phyloP scores from a whole-genome alignment of 2,113 vertebrate species.

The Sisor rabdophorus region DNA sequence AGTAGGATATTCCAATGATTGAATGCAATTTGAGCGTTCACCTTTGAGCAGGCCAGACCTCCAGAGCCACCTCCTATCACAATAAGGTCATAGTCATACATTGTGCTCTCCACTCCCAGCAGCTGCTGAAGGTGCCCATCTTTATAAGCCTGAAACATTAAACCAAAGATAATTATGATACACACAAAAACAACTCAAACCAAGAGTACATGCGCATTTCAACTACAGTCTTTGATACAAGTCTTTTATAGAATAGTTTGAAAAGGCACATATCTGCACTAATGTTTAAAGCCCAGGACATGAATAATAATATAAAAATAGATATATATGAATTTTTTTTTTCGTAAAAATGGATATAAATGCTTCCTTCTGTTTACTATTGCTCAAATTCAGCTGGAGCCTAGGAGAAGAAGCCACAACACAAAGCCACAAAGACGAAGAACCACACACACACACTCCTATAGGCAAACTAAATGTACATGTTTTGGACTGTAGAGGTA shows the following conservation, averaged over 20 bases:
- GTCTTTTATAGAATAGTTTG: constrained; percentile 16
- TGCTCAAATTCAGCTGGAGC: no score
- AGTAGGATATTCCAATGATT: background rate
- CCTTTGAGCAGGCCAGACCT: constrained; percentile 94
- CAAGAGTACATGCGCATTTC: constrained; percentile 40
- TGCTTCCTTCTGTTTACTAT: background rate
- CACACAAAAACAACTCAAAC: constrained; percentile 21
- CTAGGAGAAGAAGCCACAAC: no score
- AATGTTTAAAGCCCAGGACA: constrained; percentile 1
- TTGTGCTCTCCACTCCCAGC: constrained; percentile 62
- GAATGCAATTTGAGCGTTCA: constrained; percentile 48
- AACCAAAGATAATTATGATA: constrained; percentile 36
- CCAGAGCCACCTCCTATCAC: constrained; percentile 93
- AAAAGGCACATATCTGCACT: constrained; percentile 35
- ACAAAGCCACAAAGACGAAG: no score
- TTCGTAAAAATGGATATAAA: constrained; percentile 4
- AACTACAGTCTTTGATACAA: constrained; percentile 13
- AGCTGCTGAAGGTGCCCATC: constrained; percentile 83
- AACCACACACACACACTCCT: no score
- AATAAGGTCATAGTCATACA: constrained; percentile 89
- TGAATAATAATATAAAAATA: background rate
- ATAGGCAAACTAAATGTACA: no score
- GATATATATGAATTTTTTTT: no score
- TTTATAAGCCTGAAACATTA: constrained; percentile 75
- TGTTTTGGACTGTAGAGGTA: no score